These are phyloP conservation scores for Lycophotia porphyrea DNA, from an alignment of 2,888 invertebrate species.

Conservation along the genomic window DNA sequence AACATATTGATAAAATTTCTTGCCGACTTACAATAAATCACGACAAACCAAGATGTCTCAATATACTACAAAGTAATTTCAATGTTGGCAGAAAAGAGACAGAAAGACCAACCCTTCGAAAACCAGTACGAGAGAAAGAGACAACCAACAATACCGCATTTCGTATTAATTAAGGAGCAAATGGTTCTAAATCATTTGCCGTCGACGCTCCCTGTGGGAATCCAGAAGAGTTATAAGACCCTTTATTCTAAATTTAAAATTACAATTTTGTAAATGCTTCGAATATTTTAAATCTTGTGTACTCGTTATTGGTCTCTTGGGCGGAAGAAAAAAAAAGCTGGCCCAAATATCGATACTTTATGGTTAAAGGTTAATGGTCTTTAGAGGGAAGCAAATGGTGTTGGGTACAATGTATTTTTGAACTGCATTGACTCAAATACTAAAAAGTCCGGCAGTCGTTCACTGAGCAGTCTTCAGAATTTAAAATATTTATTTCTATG, in stretches of 20 bases:
- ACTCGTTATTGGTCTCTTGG: slow-evolving; percentile 81
- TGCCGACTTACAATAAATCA: slow-evolving; percentile 84
- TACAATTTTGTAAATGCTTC: slow-evolving; percentile 87
- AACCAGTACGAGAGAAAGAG: slow-evolving; percentile 74
- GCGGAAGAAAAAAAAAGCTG: slow-evolving; percentile 68
- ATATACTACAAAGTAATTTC: slow-evolving; percentile 83
- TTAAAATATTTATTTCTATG: no score
- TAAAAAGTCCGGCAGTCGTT: not conserved
- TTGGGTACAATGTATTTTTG: slow-evolving; percentile 3
- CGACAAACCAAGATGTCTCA: slow-evolving; percentile 86
- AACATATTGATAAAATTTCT: slow-evolving; percentile 88
- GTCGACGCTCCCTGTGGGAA: slow-evolving; percentile 90
- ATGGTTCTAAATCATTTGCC: slow-evolving; percentile 88
- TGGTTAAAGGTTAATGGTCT: slow-evolving; percentile 46
- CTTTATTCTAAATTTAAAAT: slow-evolving; percentile 90
- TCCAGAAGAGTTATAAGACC: slow-evolving; percentile 88
- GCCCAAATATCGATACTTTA: slow-evolving; percentile 66
- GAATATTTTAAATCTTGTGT: slow-evolving; percentile 83
- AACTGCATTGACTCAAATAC: slow-evolving; percentile 8
- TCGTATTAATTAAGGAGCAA: slow-evolving; percentile 88
- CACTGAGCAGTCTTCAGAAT: not conserved
- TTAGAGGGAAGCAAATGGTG: not conserved
- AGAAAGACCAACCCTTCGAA: slow-evolving; percentile 48
- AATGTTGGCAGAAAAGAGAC: slow-evolving; percentile 75
- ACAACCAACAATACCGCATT: slow-evolving; percentile 73